Evolutionary conservation across 1,140 invertebrate species (phyloP), one percentile per base, ranked within the genome.

Genomic region (Cydia strobilella): DNA sequence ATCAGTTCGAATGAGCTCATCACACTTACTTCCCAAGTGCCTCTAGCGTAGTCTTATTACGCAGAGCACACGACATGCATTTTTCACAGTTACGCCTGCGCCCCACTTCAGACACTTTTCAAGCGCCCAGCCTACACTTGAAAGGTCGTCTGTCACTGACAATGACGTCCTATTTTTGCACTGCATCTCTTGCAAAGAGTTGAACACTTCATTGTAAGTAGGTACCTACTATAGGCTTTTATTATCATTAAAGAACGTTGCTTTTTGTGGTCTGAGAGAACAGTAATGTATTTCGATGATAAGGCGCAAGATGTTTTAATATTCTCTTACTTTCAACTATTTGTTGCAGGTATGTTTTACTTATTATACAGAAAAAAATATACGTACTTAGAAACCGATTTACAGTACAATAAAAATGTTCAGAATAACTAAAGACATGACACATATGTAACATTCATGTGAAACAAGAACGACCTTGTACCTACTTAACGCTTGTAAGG

Each of bases 151-250:
- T 31, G 65, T 35, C 65, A 35, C 31, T 35, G 65, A 69, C 65
- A 69, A 69, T 69, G 65, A 69, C 65, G 65, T 69, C n/a, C 65
- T 69, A 69, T 69, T 69, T 69, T 69, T 18, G 65, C 31, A 42
- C 65, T 69, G 65, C 65, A 35, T 69, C 35, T 18, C 31, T 39
- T 69, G 65, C 65, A 69, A 69, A 59, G 54, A 59, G 54, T 59
- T 59, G 54, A 59, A 59, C 54, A 59, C 20, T 23, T 20, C 54
- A 23, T 59, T 59, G 20, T 23, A 59, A 51, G 48, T 51, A n/a
- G n/a, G n/a, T n/a, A n/a, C n/a, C n/a, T n/a, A 13, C 54, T n/a
- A 59, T 59, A 23, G 51, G 20, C 54, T 59, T 59, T 23, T 59
- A 59, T 23, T 12, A 23, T 59, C 20, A 23, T 51, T 51, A 48